phyloP scores from a whole-genome alignment of 2,797 vertebrate species.

The Karalla daura region DNA sequence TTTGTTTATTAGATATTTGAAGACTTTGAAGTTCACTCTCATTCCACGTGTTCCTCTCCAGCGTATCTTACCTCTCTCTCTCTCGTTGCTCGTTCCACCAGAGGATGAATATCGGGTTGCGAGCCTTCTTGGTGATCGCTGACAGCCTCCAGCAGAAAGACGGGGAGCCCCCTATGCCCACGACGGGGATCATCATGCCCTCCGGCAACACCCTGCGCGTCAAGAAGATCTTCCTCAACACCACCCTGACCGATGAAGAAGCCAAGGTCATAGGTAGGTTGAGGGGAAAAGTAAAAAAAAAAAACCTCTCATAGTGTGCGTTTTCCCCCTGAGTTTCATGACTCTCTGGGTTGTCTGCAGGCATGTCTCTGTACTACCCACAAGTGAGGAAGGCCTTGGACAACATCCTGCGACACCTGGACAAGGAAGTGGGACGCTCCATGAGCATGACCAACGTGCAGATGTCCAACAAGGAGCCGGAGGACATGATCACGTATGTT shows the following conservation, averaged over 20 bases:
- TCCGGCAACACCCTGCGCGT: conserved; percentile 99
- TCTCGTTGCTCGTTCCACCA: conserved; percentile 47
- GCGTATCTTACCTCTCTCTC: not conserved
- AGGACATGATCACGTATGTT: conserved; percentile 99
- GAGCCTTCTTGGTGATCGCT: conserved; percentile 98
- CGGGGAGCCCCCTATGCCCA: conserved; percentile 98
- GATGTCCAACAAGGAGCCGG: conserved; percentile 99
- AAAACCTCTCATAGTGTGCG: not conserved
- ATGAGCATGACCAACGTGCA: conserved; percentile 99
- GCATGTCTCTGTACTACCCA: conserved; percentile 98
- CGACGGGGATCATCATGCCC: conserved; percentile 96
- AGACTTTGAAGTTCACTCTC: too few relatives aligned
- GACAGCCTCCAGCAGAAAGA: conserved; percentile 99
- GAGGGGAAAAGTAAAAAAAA: too few relatives aligned
- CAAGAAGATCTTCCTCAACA: conserved; percentile 99
- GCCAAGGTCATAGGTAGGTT: conserved; percentile 96
- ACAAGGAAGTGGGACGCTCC: conserved; percentile 98
- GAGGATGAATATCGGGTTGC: conserved; percentile 99
- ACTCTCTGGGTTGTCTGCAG: conserved; percentile 74
- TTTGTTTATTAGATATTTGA: too few relatives aligned
- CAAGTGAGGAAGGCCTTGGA: conserved; percentile 98
- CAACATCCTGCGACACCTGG: conserved; percentile 95
- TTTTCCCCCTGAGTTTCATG: not conserved
- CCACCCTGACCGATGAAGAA: conserved; percentile 98
- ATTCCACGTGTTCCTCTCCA: too few relatives aligned